A percentile compares a stretch with the other conserved stretches of the same genome.
These are phyloP conservation scores for Montipora cactus DNA, from an alignment of 64 coral and sea anemone genomes.

Conservation along the genomic window DNA sequence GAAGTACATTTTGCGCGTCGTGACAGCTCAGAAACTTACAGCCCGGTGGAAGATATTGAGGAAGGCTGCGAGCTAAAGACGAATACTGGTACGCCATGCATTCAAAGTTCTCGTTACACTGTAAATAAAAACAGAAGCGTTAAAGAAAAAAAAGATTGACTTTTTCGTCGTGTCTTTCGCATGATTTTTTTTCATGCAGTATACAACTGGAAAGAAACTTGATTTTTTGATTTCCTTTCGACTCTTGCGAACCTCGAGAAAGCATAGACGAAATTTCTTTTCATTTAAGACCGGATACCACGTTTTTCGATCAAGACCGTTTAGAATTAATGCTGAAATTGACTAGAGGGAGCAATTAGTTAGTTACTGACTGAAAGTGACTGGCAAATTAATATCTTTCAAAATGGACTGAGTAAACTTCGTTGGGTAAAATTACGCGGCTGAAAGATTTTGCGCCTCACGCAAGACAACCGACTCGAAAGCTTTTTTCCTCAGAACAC, in stretches of 20 bases:
- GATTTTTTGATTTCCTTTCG: background rate
- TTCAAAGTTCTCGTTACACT: background rate
- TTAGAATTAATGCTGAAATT: constrained; percentile 53
- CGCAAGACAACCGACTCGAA: background rate
- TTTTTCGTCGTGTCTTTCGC: background rate
- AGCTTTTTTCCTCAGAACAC: no score
- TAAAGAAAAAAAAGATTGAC: background rate
- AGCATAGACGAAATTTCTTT: background rate
- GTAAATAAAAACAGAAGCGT: background rate
- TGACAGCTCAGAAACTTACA: constrained; percentile 84
- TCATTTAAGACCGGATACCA: constrained; percentile 43
- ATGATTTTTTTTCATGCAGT: background rate
- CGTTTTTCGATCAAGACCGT: constrained; percentile 34
- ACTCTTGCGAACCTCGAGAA: background rate
- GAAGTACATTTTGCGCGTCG: constrained; percentile 74
- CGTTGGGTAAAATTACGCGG: constrained; percentile 22
- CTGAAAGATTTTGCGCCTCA: constrained; percentile 13
- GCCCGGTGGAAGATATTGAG: constrained; percentile 84
- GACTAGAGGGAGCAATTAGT: constrained; percentile 50
- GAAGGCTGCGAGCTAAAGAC: constrained; percentile 25
- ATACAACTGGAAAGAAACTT: background rate
- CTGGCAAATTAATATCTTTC: constrained; percentile 57
- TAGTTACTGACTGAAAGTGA: constrained; percentile 37
- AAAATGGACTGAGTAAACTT: constrained; percentile 49
- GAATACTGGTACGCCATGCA: constrained; percentile 32